phyloP scores from a whole-genome alignment of 2,888 invertebrate species.

The Dusona sp. region DNA sequence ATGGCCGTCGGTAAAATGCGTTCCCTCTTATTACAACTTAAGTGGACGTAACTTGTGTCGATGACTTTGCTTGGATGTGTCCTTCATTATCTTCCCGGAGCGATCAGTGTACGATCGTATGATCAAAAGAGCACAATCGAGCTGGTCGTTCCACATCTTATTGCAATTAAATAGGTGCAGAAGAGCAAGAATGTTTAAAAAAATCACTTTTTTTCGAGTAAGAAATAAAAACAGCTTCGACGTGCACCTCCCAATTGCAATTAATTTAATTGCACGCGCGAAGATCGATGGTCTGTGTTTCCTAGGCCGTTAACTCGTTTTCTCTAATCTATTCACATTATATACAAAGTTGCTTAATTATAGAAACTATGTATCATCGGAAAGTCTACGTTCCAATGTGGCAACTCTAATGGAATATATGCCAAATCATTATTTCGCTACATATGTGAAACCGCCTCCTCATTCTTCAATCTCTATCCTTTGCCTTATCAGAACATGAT shows the following conservation, averaged over 20 bases:
- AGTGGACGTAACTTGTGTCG: slow-evolving; percentile 71
- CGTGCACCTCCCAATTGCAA: slow-evolving; percentile 39
- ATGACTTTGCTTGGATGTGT: slow-evolving; percentile 69
- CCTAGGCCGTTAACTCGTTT: slow-evolving; percentile 11
- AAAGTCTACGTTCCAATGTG: slow-evolving; percentile 35
- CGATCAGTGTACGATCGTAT: slow-evolving; percentile 48
- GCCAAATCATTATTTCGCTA: slow-evolving; percentile 36
- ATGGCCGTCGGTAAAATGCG: slow-evolving; percentile 58
- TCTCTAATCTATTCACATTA: background rate
- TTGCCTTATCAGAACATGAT: slow-evolving; percentile 12
- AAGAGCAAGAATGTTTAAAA: background rate
- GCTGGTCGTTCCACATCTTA: slow-evolving; percentile 32
- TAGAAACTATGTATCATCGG: slow-evolving; percentile 10
- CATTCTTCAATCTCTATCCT: slow-evolving; percentile 8
- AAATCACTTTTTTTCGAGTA: background rate
- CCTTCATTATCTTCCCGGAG: slow-evolving; percentile 36
- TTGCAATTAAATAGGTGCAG: slow-evolving; percentile 44
- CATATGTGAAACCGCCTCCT: slow-evolving; percentile 20
- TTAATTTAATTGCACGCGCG: slow-evolving; percentile 55
- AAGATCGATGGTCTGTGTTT: slow-evolving; percentile 38
- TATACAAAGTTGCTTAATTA: slow-evolving; percentile 30
- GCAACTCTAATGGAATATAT: slow-evolving; percentile 12
- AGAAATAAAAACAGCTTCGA: background rate
- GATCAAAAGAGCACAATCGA: slow-evolving; percentile 41
- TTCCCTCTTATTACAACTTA: slow-evolving; percentile 75